Base-by-base conservation (phyloP, 2,888 invertebrate genomes). In the Beris chalybata region DNA sequence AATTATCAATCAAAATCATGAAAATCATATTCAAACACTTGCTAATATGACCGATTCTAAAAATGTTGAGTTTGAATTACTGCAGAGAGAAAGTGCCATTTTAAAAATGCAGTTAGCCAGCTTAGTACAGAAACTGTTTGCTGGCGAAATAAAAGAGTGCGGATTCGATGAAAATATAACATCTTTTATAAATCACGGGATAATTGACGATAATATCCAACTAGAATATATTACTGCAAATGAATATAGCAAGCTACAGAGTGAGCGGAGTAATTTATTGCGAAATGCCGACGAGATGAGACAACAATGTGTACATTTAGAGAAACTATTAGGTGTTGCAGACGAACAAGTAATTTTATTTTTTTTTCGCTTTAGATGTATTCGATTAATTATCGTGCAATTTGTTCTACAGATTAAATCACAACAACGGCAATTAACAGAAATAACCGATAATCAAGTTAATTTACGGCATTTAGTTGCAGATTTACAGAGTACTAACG, bases 371-470 rank as follows among this genome's bases (percentile, higher is more conserved):
- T 29, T 15, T 22, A 29, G 31, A 11, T 5, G 12, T 22, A 29
- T 4, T 32, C 13, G 9, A 54, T 3, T 56, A 15, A 6, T 48
- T 13, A n/a, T 11, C 29, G 29, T 5, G 12, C 1, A 12, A 44
- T 31, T 5, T 50, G 56, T 13, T 45, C n/a, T 48, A 12, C 63
- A 73, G 74, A 75, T 81, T 5, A 73, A 74, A 59, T 77, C 78
- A 0, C 80, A 80, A 61, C 81, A 81, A 58, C 75, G 73, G 50
- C 67, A 79, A 22, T 72, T 80, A 12, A 77, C 76, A 38, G 79
- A 80, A 58, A 75, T 79, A 32, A 79, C 80, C 0, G 81, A 81
- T 67, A 81, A 78, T 63, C 80, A 81, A 64, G 78, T 81, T 5
- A 75, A 73, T 47, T 55, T 81, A 55, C 73, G 81, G 3, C 81